These are phyloP conservation scores for Calonectris borealis DNA, from an alignment of 2,113 vertebrate genomes.

Conservation along the genomic window DNA sequence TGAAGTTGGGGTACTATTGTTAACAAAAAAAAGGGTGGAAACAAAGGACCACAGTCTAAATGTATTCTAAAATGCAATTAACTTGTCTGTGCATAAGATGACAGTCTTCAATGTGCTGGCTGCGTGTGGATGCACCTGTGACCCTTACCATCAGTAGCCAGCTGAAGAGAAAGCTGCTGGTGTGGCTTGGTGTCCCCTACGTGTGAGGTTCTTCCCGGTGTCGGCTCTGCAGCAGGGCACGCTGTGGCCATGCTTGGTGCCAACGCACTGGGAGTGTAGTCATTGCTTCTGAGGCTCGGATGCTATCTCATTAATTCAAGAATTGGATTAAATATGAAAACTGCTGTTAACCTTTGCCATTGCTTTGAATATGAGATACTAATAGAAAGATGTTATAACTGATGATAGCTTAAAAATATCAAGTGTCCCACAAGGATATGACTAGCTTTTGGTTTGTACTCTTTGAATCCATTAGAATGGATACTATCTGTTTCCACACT, in stretches of 20 bases:
- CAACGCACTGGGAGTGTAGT: neutral
- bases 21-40: neutral
- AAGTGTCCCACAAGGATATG: neutral
- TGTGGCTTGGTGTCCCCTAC: accelerated
- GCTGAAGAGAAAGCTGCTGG: neutral
- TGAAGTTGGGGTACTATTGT: neutral
- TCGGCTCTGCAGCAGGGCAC: neutral
- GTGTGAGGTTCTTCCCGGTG: too few relatives aligned
- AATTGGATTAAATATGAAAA: neutral
- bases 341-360: neutral
- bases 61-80: neutral
- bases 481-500: neutral
- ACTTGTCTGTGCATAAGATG: neutral
- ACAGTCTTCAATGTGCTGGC: neutral
- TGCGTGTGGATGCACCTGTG: neutral
- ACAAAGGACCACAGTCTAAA: neutral
- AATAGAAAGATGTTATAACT: neutral
- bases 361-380: neutral
- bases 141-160: neutral
- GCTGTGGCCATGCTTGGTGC: accelerated
- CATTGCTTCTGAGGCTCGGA: neutral
- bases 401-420: neutral
- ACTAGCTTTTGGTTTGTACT: neutral
- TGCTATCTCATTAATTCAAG: neutral
- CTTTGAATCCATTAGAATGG: neutral